Evolutionary conservation across 2,888 invertebrate genomes (phyloP).

Genomic region (Autographa pulchrina): DNA sequence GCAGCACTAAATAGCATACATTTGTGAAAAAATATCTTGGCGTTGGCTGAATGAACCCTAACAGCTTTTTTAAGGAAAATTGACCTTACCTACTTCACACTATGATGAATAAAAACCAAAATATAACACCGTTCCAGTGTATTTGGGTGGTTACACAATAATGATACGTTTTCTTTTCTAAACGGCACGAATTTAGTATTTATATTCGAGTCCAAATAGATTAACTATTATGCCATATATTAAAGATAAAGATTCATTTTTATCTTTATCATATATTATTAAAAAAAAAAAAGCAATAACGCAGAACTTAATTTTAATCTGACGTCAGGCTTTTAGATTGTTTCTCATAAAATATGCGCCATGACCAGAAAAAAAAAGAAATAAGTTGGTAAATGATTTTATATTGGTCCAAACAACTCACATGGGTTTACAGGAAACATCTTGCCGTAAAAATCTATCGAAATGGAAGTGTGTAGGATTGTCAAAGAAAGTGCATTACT

Average conservation of each 20-base stretch:
- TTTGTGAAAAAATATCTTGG: not conserved
- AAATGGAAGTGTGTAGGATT: not conserved
- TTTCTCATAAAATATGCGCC: not conserved
- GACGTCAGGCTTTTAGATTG: conserved; percentile 36
- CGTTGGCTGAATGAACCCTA: conserved; percentile 1
- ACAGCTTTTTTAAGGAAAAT: not conserved
- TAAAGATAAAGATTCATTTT: no score
- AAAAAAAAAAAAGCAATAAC: conserved; percentile 28
- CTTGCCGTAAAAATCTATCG: not conserved
- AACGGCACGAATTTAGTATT: conserved; percentile 39
- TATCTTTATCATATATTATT: no score
- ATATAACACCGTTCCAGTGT: no score
- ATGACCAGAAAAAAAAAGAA: not conserved
- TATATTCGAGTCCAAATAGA: conserved; percentile 16
- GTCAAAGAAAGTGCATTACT: not conserved
- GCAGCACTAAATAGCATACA: not conserved
- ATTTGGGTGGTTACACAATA: not conserved
- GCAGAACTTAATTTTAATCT: conserved; percentile 8
- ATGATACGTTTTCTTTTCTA: not conserved
- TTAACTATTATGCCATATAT: conserved; percentile 32
- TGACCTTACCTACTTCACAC: not conserved
- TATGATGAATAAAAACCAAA: not conserved
- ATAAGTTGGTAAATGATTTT: not conserved
- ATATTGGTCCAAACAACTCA: not conserved
- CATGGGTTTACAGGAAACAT: not conserved